Evolutionary conservation across 2,113 vertebrate genomes (phyloP).

Genomic region (Microtus montanus): DNA sequence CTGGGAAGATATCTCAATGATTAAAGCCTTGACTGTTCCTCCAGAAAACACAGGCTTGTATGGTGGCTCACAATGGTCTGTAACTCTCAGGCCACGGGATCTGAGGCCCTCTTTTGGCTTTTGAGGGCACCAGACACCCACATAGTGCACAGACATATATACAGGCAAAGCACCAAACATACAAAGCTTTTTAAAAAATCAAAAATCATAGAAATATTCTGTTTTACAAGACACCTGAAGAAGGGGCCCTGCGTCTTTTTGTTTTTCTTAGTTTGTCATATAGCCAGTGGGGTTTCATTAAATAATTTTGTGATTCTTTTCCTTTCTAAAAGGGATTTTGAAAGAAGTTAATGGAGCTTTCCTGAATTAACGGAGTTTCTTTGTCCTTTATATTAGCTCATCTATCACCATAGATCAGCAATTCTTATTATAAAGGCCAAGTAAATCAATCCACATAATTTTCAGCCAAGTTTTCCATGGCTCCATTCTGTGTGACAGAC

Average conservation of each 20-base stretch:
- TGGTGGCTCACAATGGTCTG: not conserved
- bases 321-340: slow-evolving; percentile 6
- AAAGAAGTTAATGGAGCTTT: slow-evolving; percentile 14
- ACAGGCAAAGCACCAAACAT: not conserved
- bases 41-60: not conserved
- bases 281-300: slow-evolving; percentile 20
- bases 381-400: not conserved
- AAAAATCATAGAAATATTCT: not conserved
- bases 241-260: not conserved
- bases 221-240: slow-evolving; percentile 5
- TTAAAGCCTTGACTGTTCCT: not conserved
- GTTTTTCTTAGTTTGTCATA: slow-evolving; percentile 45
- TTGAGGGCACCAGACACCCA: not conserved
- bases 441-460: not conserved
- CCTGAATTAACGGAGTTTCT: not conserved
- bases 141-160: not conserved
- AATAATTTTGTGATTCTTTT: slow-evolving; percentile 26
- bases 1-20: not conserved
- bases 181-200: not conserved
- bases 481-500: not conserved
- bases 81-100: not conserved
- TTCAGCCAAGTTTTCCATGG: not conserved
- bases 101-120: not conserved
- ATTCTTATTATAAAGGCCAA: slow-evolving; percentile 7
- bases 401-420: not conserved